Conservation (phyloP, 2,888 invertebrate genomes). For the Aleiodes alternator region DNA sequence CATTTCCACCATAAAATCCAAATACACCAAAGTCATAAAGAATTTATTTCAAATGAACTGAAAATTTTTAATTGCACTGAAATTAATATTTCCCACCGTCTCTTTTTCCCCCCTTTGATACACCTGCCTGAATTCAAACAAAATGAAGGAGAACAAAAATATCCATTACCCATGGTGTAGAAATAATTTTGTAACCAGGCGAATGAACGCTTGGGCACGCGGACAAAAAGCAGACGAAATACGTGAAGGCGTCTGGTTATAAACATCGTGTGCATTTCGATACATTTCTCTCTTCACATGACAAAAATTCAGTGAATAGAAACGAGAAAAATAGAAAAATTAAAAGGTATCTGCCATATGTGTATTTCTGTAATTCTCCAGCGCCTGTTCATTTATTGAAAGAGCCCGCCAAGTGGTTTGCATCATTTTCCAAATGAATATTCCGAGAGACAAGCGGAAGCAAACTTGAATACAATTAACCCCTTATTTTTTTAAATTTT, state of each 20-base stretch:
- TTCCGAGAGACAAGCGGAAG: not conserved
- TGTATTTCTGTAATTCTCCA: not conserved
- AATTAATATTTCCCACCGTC: no score
- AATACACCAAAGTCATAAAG: no score
- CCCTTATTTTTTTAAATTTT: no score
- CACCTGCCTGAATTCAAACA: no score
- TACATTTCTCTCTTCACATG: conserved; percentile 7
- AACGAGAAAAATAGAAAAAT: not conserved
- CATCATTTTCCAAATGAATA: no score
- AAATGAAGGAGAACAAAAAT: no score
- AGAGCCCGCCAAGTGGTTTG: no score
- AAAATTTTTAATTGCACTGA: no score
- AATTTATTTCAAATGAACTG: no score
- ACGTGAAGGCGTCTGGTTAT: conserved; percentile 28
- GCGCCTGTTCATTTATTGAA: no score
- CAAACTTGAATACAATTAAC: not conserved
- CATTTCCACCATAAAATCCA: no score
- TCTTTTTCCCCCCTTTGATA: no score
- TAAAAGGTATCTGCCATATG: not conserved
- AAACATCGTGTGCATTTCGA: conserved; percentile 19
- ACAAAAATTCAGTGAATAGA: not conserved
- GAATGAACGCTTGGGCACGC: conserved; percentile 52
- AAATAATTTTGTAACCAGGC: conserved; percentile 40
- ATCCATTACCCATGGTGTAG: not conserved
- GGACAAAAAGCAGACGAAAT: conserved; percentile 51